These are phyloP conservation scores for Hyppa rectilinea DNA, from an alignment of 2,888 invertebrate species.

Conservation along the genomic window DNA sequence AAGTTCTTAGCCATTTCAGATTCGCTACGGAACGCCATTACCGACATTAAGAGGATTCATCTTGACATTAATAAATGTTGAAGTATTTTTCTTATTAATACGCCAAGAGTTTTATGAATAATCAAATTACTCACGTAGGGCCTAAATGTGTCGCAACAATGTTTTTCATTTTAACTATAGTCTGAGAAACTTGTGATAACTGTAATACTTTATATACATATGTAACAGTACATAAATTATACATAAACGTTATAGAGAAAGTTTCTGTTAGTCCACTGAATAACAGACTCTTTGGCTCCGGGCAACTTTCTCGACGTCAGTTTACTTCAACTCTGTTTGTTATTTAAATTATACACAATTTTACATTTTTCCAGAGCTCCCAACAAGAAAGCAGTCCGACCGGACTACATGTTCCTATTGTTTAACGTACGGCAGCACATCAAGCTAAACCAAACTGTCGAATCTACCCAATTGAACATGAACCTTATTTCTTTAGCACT, in stretches of 20 bases:
- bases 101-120: conserved; percentile 13
- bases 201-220: conserved; percentile 45
- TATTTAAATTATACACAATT: conserved; percentile 13
- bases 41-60: conserved; percentile 21
- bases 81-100: conserved; percentile 11
- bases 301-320: conserved; percentile 47
- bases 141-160: not conserved
- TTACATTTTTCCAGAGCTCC: not conserved
- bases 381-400: not conserved
- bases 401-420: conserved; percentile 1
- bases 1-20: conserved; percentile 24
- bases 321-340: conserved; percentile 31
- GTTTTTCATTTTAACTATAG: conserved; percentile 20
- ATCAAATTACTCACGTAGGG: not conserved
- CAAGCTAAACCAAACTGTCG: too few relatives aligned
- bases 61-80: conserved; percentile 34
- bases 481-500: too few relatives aligned
- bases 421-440: too few relatives aligned
- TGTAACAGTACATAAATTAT: conserved; percentile 57
- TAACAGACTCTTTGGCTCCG: conserved; percentile 38
- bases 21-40: conserved; percentile 14
- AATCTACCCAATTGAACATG: too few relatives aligned
- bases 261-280: conserved; percentile 49
- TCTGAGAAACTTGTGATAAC: conserved; percentile 27
- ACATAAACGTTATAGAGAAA: conserved; percentile 50